These are phyloP conservation scores for Thecophora atra DNA, from an alignment of 2,888 invertebrate genomes.

Conservation along the genomic window DNA sequence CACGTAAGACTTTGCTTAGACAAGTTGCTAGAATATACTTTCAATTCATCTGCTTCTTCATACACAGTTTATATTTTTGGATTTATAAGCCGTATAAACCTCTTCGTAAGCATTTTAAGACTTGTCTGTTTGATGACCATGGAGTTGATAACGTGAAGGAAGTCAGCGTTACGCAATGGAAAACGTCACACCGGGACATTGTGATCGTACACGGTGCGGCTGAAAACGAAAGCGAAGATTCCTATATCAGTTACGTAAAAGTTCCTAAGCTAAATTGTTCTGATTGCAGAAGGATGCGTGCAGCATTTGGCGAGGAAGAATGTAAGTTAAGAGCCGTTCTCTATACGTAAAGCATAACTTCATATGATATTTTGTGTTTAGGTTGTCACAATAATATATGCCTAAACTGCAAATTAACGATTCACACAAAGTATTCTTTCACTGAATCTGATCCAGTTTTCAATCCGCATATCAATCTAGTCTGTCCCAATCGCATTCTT, in stretches of 20 bases:
- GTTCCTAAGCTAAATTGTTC: constrained; percentile 73
- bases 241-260: constrained; percentile 65
- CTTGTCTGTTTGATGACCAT: constrained; percentile 72
- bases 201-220: constrained; percentile 71
- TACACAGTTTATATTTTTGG: constrained; percentile 64
- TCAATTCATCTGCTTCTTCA: background rate
- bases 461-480: constrained; percentile 75
- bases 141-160: constrained; percentile 71
- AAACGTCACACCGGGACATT: constrained; percentile 69
- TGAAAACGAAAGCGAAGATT: constrained; percentile 65
- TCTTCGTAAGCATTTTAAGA: constrained; percentile 67
- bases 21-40: background rate
- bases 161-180: constrained; percentile 74
- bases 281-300: constrained; percentile 70
- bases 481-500: constrained; percentile 78
- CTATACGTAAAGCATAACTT: background rate
- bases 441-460: constrained; percentile 86
- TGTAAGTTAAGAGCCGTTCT: constrained; percentile 48
- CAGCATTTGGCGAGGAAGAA: constrained; percentile 64
- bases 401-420: constrained; percentile 87
- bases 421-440: constrained; percentile 91
- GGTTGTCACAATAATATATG: constrained; percentile 75
- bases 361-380: background rate
- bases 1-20: constrained; percentile 67
- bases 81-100: constrained; percentile 64